Base-by-base conservation (phyloP, 2,113 vertebrate species). In the Diadophis punctatus region DNA sequence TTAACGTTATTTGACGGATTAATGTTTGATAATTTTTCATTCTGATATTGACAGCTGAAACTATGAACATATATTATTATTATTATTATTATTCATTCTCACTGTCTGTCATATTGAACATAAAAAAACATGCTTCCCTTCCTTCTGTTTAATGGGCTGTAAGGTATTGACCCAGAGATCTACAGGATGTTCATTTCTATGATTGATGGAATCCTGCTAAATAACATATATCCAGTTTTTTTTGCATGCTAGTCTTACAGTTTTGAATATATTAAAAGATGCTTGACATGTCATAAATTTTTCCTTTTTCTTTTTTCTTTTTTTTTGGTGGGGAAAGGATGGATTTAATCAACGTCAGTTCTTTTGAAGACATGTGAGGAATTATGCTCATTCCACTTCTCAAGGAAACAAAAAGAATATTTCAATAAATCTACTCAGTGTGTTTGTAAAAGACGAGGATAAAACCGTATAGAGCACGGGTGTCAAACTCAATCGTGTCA, bases 131-230 rank as follows among this genome's bases (percentile, higher is more conserved):
- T 97, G 46, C 94, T 95, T 96, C 55, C 1, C 56, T 96, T 97
- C 93, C 90, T 94, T 97, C 93, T 97, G 93, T 96, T 97, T 97
- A 97, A 97, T 97, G 97, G 96, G 91, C 94, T 97, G 96, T 96
- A 97, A 97, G 95, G 91, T 96, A 97, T 94, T 96, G 96, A 96
- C 95, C 95, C 93, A 88, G 94, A 88, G 94, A 93, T 94, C 94
- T 94, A 56, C 89, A 94, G 91, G 3, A 84, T 94, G 87, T 87
- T 97, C 95, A 94, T 97, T 97, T 97, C 91, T 58, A 87, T 97
- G 97, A 97, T 85, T 97, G 93, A 97, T 97, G 86, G 68, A 92
- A 95, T 97, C 96, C 92, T 93, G 25, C 55, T 93, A 96, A 96
- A 95, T 30, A 94, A 56, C 74, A 94, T 86, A 90, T 63, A 96